Conservation (phyloP, 2,888 invertebrate genomes). For the Drosophila subsilvestris region DNA sequence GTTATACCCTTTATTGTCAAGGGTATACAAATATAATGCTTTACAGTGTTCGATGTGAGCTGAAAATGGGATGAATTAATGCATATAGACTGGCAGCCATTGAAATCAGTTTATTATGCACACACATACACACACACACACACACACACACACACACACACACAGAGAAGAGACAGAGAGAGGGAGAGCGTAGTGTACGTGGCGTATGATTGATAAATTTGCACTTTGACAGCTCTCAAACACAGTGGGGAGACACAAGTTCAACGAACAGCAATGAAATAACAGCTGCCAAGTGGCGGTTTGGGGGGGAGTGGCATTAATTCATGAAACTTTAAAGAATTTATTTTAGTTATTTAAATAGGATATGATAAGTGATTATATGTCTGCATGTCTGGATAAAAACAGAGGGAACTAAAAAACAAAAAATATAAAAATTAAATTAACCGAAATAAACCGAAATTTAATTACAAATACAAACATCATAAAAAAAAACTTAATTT, state of each 20-base stretch:
- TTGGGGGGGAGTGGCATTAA: background rate
- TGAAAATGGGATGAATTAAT: slow-evolving; percentile 64
- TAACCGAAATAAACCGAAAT: no score
- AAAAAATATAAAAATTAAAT: background rate
- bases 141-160: slow-evolving; percentile 15
- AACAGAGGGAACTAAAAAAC: background rate
- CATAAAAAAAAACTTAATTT: background rate
- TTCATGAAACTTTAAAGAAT: background rate
- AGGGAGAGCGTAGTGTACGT: slow-evolving; percentile 39
- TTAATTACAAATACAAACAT: no score
- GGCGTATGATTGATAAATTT: slow-evolving; percentile 73
- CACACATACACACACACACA: slow-evolving; percentile 30
- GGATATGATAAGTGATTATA: background rate
- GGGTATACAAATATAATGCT: slow-evolving; percentile 41
- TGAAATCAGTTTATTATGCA: slow-evolving; percentile 70
- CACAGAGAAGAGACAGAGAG: background rate
- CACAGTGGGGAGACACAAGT: background rate
- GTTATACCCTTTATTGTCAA: background rate
- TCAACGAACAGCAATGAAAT: background rate
- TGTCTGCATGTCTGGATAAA: no score
- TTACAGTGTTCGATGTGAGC: slow-evolving; percentile 20
- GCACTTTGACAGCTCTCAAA: slow-evolving; percentile 54
- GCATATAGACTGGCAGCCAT: slow-evolving; percentile 61
- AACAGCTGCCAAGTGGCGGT: background rate
- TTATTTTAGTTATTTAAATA: background rate